Conservation (phyloP, 64 coral and sea anemone species). For the Montipora capricornis region DNA sequence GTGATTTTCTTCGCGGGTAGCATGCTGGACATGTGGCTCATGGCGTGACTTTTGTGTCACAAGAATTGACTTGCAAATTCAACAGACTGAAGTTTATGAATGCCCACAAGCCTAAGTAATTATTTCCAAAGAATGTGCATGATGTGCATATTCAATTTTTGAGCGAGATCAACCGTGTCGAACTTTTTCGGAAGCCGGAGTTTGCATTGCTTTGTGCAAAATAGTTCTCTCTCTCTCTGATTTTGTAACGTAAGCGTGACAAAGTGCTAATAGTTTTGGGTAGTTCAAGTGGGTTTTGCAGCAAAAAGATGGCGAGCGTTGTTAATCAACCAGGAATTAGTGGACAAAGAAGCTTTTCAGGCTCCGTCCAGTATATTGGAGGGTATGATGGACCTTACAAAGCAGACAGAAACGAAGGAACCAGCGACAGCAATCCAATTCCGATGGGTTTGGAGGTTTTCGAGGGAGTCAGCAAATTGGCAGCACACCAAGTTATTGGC, state of each 20-base stretch:
- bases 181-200: background rate
- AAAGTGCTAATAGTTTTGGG: background rate
- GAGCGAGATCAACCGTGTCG: background rate
- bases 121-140: background rate
- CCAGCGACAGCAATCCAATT: background rate
- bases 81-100: background rate
- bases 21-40: too few species aligned
- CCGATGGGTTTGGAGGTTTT: conserved; percentile 71
- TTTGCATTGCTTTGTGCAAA: background rate
- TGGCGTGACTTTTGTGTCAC: background rate
- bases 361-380: conserved; percentile 40
- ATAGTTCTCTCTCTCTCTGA: background rate
- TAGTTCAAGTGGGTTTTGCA: background rate
- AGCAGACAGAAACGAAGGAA: background rate
- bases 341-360: background rate
- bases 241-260: background rate
- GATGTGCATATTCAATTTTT: conserved; percentile 15
- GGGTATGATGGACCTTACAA: conserved; percentile 1
- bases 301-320: conserved; percentile 2
- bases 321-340: conserved; percentile 2
- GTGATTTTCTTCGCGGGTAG: too few species aligned
- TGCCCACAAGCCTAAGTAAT: background rate
- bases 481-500: background rate
- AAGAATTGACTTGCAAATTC: conserved; percentile 2
- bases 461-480: conserved; percentile 31